Percentiles rank a stretch among this genome's conserved stretches.
Conservation (phyloP, 2,888 invertebrate genomes). For the Cinara cedri region DNA sequence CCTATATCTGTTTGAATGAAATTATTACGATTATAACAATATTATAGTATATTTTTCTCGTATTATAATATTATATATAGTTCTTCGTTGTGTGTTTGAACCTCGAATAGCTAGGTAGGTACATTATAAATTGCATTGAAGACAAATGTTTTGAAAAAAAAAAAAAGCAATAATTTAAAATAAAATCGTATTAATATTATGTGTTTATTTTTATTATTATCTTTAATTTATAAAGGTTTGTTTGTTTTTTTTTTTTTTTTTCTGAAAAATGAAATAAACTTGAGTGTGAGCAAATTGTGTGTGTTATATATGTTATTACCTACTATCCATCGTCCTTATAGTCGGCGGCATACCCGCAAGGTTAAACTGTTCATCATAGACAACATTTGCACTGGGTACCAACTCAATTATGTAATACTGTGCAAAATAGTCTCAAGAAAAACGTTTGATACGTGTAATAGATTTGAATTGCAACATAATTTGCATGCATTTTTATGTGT, state of each 20-base stretch:
- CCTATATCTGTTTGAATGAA: constrained; percentile 9
- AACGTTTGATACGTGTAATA: too few species aligned
- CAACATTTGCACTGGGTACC: too few species aligned
- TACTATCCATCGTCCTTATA: too few species aligned
- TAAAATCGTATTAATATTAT: constrained; percentile 28
- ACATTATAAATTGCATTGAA: too few species aligned
- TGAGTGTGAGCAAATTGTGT: constrained; percentile 33
- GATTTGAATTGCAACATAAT: too few species aligned
- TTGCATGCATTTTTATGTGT: too few species aligned
- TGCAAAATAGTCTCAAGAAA: too few species aligned
- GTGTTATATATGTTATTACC: too few species aligned
- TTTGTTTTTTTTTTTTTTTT: neutral
- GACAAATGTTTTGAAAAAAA: neutral
- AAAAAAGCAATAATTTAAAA: constrained; percentile 53
- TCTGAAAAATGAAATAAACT: constrained; percentile 44
- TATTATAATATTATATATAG: neutral
- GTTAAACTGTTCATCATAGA: too few species aligned
- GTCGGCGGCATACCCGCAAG: too few species aligned
- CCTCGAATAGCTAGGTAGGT: neutral
- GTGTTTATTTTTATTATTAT: constrained; percentile 17
- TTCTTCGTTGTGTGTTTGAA: constrained; percentile 45
- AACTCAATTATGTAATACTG: too few species aligned
- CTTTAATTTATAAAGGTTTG: constrained; percentile 53
- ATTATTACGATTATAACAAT: neutral
- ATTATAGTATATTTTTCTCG: constrained; percentile 45